Base-by-base conservation (phyloP, 1,140 invertebrate genomes). In the Anastrepha ludens region DNA sequence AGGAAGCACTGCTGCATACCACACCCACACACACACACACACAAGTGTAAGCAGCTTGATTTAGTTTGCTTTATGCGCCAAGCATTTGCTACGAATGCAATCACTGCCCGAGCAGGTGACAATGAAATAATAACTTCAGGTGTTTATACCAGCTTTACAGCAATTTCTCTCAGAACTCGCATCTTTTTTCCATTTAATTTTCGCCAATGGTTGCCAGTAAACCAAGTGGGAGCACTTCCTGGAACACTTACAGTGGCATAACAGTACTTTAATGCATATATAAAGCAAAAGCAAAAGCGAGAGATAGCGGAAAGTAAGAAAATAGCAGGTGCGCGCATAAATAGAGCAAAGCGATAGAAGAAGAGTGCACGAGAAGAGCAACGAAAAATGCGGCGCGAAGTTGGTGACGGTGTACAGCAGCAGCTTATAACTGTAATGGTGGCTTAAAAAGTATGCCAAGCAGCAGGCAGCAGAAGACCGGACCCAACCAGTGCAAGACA, bases 71-170 rank as follows among this genome's bases (percentile, higher is more conserved):
- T 62, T 62, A 62, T 15, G 13, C 47, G 44, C 44, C 74, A 20
- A 81, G 74, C 74, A 55, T 81, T 81, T 55, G 74, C 47, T 9
- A 55, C 47, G 17, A 81, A 58, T 81, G 74, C 74, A 81, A 81
- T 81, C 85, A 60, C 58, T 44, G 41, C 85, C 55, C 15, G 59
- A 62, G 17, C 55, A 86, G 85, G 85, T 86, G 85, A 86, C 85
- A 86, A 86, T 86, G 85, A 86, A 86, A 86, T 86, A 86, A 86
- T 86, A 86, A 86, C 85, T 86, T 86, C 85, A 86, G 85, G 85
- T 86, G 85, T 62, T 60, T 59, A 41, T 20, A 62, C 13, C 55
- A 62, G 59, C 59, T 86, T 60, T 60, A 15, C 7, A 86, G 85
- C n/a, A 55, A 81, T 29, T 55, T 81, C 39, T 74, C 70, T 50